phyloP scores from a whole-genome alignment of 2,113 vertebrate genomes.

The Mastomys coucha region DNA sequence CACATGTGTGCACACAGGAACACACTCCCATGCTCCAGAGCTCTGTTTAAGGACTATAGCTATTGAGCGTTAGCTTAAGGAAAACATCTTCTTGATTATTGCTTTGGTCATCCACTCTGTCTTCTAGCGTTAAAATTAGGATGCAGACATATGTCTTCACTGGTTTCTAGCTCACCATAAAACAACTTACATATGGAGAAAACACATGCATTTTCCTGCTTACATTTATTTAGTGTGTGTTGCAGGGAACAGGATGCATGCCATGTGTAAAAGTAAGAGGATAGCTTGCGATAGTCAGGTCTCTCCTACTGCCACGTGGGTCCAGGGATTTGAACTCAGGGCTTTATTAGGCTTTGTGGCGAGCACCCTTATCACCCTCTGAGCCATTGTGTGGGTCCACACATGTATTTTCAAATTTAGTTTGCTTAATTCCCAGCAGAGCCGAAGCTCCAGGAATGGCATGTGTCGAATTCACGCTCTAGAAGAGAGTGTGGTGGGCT shows the following conservation, averaged over 20 bases:
- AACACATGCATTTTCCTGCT: neutral
- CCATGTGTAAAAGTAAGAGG: neutral
- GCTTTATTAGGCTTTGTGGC: neutral
- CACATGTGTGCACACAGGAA: neutral
- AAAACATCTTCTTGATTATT: neutral
- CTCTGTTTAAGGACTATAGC: neutral
- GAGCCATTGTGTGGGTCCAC: neutral
- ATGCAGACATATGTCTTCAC: neutral
- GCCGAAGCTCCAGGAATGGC: neutral
- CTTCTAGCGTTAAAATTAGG: neutral
- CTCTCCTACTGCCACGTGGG: neutral
- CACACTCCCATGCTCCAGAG: neutral
- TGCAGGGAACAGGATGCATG: rapidly evolving
- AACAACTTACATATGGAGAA: neutral
- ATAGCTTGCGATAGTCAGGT: neutral
- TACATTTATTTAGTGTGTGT: neutral
- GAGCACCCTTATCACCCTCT: neutral
- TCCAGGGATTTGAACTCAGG: neutral
- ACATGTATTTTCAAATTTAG: constrained; percentile 18
- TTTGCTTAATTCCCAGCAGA: constrained; percentile 30
- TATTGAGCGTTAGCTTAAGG: neutral
- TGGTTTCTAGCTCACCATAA: neutral
- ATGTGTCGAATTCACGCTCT: neutral
- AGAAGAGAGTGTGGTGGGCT: constrained; percentile 17
- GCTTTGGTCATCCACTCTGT: neutral